A percentile compares a stretch with the other conserved stretches of the same genome.
Evolutionary conservation across 2,113 vertebrate genomes (phyloP).

Genomic region (Silurus meridionalis): DNA sequence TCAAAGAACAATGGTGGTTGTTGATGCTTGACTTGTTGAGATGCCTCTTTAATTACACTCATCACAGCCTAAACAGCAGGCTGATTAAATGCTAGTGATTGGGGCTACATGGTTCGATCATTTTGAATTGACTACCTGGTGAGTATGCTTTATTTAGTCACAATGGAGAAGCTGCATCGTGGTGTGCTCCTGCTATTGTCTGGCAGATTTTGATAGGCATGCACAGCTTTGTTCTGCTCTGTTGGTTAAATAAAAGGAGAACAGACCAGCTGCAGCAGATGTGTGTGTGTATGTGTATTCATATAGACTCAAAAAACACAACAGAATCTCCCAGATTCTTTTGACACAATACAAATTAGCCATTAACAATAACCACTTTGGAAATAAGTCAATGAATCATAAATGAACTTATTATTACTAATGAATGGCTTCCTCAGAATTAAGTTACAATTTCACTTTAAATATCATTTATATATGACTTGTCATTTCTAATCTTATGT

Average conservation of each 20-base stretch:
- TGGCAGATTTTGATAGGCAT: conserved; percentile 22
- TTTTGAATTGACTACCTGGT: conserved; percentile 29
- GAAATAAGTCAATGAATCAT: neutral
- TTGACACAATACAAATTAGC: neutral
- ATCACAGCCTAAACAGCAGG: conserved; percentile 13
- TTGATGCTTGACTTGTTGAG: conserved; percentile 1
- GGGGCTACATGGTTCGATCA: neutral
- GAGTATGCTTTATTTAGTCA: neutral
- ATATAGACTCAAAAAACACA: neutral
- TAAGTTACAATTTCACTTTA: neutral
- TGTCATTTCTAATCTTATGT: neutral
- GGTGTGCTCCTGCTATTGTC: conserved; percentile 17
- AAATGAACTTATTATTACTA: neutral
- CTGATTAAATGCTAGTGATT: conserved; percentile 29
- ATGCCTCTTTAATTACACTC: conserved; percentile 23
- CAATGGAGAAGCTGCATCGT: neutral
- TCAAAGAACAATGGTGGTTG: conserved; percentile 12
- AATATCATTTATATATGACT: neutral
- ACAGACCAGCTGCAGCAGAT: conserved; percentile 37
- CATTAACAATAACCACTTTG: neutral
- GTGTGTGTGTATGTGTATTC: conserved; percentile 15
- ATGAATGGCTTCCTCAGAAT: neutral
- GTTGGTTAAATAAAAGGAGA: conserved; percentile 28
- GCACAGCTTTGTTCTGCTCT: conserved; percentile 22
- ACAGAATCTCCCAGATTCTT: neutral